phyloP scores from a whole-genome alignment of 2,113 vertebrate genomes.

The Atherinomorus stipes region DNA sequence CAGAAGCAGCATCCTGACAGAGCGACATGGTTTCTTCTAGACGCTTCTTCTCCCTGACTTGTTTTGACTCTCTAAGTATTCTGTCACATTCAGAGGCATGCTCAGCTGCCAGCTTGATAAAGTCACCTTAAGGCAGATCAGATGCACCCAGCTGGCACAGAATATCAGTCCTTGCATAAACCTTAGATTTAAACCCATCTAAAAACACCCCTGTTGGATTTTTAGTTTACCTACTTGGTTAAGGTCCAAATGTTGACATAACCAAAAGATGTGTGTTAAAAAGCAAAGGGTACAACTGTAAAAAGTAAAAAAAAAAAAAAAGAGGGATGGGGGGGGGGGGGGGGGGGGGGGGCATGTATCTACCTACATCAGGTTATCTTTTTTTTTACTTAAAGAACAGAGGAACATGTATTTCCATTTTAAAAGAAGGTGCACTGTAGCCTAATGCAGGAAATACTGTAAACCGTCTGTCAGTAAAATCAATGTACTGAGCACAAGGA shows the following conservation, averaged over 20 bases:
- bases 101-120: constrained; percentile 19
- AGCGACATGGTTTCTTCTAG: neutral
- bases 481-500: too few species aligned
- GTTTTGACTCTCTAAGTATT: constrained; percentile 29
- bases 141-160: constrained; percentile 7
- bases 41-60: neutral
- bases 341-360: too few species aligned
- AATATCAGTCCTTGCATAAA: neutral
- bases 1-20: constrained; percentile 29
- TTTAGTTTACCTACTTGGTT: neutral
- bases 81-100: constrained; percentile 40
- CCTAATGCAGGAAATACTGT: neutral
- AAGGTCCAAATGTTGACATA: neutral
- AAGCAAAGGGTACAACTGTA: neutral
- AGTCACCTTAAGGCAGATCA: neutral
- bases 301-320: neutral
- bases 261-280: neutral
- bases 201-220: neutral
- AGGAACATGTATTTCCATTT: neutral
- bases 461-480: too few species aligned
- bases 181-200: neutral
- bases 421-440: neutral
- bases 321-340: too few species aligned
- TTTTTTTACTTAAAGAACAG: too few species aligned
- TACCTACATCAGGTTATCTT: too few species aligned